phyloP scores from a whole-genome alignment of 2,113 vertebrate genomes.

The Pangasianodon gigas region DNA sequence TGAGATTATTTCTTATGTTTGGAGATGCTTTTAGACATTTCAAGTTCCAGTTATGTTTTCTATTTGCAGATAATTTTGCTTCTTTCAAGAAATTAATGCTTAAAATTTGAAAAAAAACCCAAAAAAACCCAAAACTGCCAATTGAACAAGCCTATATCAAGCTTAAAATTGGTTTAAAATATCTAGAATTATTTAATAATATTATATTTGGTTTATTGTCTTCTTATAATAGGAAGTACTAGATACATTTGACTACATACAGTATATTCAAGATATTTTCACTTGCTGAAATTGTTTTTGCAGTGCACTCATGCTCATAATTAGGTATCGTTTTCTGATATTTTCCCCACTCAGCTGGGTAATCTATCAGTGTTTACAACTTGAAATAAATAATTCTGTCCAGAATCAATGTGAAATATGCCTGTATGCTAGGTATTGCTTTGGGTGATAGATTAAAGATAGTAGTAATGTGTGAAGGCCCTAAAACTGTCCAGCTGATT shows the following conservation, averaged over 20 bases:
- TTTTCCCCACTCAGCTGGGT: not conserved
- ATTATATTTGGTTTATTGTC: not conserved
- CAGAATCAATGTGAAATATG: conserved; percentile 4
- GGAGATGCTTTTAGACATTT: too few relatives aligned
- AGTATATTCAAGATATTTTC: not conserved
- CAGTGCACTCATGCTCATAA: not conserved
- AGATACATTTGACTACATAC: not conserved
- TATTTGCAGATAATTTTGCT: not conserved
- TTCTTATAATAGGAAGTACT: not conserved
- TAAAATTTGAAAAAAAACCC: not conserved
- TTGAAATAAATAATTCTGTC: not conserved
- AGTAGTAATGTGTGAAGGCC: not conserved
- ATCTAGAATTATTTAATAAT: not conserved
- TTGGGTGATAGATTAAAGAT: not conserved
- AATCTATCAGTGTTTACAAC: not conserved
- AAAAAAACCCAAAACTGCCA: not conserved
- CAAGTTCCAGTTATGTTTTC: too few relatives aligned
- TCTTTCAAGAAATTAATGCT: not conserved
- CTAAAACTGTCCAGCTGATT: conserved; percentile 9
- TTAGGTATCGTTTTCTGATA: not conserved
- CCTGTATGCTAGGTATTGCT: not conserved
- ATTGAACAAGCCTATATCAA: not conserved
- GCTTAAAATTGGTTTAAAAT: not conserved
- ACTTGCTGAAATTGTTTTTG: not conserved
- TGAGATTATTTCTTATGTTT: not conserved